Evolutionary conservation across 2,888 invertebrate species (phyloP).

Genomic region (Himalopsyche japonica): DNA sequence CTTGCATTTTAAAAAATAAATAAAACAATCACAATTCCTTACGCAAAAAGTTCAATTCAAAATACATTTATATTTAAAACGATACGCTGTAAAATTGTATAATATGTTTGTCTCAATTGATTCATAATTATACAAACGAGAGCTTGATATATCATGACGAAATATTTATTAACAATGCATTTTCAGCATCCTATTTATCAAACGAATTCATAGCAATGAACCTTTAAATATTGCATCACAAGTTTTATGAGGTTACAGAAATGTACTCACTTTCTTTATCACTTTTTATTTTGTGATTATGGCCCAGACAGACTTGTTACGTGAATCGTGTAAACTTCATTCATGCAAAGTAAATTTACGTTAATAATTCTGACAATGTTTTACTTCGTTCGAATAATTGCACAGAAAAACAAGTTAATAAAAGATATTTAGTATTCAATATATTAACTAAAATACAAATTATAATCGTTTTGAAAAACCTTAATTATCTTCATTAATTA

Average conservation of each 20-base stretch:
- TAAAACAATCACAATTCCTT: no score
- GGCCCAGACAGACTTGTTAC: background rate
- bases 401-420: no score
- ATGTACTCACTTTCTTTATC: background rate
- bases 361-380: background rate
- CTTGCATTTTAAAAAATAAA: no score
- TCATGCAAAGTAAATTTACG: background rate
- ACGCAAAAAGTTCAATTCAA: no score
- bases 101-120: no score
- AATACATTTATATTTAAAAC: no score
- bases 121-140: no score
- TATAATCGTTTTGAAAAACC: background rate
- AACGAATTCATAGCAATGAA: background rate
- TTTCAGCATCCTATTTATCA: background rate
- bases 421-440: no score
- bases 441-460: no score
- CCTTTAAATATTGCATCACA: background rate
- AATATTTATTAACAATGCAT: no score
- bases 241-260: background rate
- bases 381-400: background rate
- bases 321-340: background rate
- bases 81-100: no score
- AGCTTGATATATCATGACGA: no score
- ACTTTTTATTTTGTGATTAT: background rate
- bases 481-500: background rate